phyloP scores from a whole-genome alignment of 2,113 vertebrate species.

The Cyprichromis sp. region DNA sequence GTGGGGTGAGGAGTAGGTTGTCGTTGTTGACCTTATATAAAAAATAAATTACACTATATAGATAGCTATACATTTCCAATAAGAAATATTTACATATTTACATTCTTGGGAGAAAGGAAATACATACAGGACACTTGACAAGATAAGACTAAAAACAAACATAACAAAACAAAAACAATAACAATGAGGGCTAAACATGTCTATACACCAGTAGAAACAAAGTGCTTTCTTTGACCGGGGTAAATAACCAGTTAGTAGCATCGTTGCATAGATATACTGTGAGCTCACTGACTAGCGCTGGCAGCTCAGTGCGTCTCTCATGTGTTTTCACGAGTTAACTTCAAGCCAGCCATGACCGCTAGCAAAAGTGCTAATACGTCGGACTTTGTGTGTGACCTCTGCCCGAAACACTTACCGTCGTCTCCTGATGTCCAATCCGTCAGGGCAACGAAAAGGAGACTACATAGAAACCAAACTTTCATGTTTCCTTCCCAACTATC shows the following conservation, averaged over 20 bases:
- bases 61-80: neutral
- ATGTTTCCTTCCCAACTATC: conserved; percentile 9
- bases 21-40: neutral
- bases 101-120: neutral
- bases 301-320: neutral
- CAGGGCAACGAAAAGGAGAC: conserved; percentile 27
- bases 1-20: neutral
- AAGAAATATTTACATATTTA: neutral
- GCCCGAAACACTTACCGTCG: conserved; percentile 29
- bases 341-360: neutral
- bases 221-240: neutral
- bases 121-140: neutral
- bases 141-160: neutral
- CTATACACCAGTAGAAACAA: neutral
- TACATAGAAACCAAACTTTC: neutral
- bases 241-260: neutral
- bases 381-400: neutral
- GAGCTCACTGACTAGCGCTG: neutral
- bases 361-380: neutral
- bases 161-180: neutral
- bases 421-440: conserved; percentile 13
- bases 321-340: neutral
- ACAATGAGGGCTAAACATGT: neutral
- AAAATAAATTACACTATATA: neutral
- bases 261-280: neutral